Evolutionary conservation across 2,888 invertebrate genomes (phyloP).

Genomic region (Aphidius colemani): DNA sequence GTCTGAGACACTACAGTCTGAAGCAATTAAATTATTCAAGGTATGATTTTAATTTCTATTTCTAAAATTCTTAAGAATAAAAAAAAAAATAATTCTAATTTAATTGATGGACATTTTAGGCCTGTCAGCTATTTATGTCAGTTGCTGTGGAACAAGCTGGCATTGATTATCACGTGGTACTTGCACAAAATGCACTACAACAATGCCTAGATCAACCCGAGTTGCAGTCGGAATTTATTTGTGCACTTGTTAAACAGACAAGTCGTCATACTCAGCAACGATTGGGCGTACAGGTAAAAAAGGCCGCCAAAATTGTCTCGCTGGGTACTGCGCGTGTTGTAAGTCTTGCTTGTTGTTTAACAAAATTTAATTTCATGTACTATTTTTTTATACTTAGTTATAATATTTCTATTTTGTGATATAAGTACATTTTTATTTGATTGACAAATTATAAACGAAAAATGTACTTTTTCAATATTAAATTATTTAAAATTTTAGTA

Average conservation of each 20-base stretch:
- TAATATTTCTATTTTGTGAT: too few species aligned
- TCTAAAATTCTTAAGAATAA: not conserved
- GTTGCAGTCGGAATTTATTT: constrained; percentile 91
- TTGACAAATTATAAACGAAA: not conserved
- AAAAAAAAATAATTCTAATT: not conserved
- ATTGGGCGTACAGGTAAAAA: constrained; percentile 79
- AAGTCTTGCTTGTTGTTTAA: constrained; percentile 61
- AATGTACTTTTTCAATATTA: not conserved
- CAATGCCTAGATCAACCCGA: constrained; percentile 89
- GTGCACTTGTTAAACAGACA: constrained; percentile 90
- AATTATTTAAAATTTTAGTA: not conserved
- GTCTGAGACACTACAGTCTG: constrained; percentile 84
- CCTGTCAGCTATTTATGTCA: constrained; percentile 94
- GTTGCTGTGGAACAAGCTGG: constrained; percentile 94
- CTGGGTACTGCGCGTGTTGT: constrained; percentile 61
- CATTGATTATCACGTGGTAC: constrained; percentile 95
- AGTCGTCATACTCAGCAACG: constrained; percentile 83
- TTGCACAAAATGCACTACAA: constrained; percentile 94
- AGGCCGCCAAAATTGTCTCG: constrained; percentile 62
- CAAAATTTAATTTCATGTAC: constrained; percentile 46
- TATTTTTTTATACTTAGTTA: constrained; percentile 40
- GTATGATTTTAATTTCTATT: constrained; percentile 51
- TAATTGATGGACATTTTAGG: constrained; percentile 63
- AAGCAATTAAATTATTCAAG: constrained; percentile 93
- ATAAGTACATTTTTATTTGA: too few species aligned